Evolutionary conservation across 2,113 vertebrate genomes (phyloP), one percentile per base, ranked within the genome.

Genomic region (Coracopsis vasa): DNA sequence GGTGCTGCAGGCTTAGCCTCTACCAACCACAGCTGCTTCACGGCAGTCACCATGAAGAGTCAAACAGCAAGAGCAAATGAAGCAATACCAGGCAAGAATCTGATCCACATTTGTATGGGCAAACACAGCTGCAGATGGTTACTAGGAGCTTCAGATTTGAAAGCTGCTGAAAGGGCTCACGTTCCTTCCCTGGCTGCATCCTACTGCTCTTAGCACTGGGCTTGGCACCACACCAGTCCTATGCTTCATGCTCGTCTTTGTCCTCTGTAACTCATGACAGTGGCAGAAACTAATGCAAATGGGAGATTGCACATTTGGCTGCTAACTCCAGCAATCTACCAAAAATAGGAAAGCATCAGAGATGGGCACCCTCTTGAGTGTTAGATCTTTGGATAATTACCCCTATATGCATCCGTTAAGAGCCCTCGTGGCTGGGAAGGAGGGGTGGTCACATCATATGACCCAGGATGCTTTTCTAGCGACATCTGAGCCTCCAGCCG

Each of bases 71-170:
- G 10, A 82, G 84, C 25, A 47, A 71, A 64, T 23, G 35, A 84
- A 77, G 65, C 35, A 48, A 71, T 28, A 56, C 25, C 72, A 50
- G 27, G 9, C 31, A 44, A 54, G 41, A 27, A 41, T 88, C 41
- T 1, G 0, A 35, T 79, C 0, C 2, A 39, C 11, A 13, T 73
- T 54, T 48, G 27, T 23, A 28, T 0, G 4, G 12, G 10, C 41
- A 82, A 61, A 83, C 11, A 16, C 10, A 50, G 41, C 35, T 77
- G 66, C 66, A 50, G 61, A 35, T 41, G 17, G 25, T 69, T 42
- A 69, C 47, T 28, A 50, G 53, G 28, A 83, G 20, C 33, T 94
- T 53, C 47, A 54, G 45, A 48, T 65, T 81, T 58, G 47, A 42
- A 13, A 77, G 18, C 39, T 11, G 4, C 28, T 81, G 39, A n/a